Evolutionary conservation across 2,113 vertebrate genomes (phyloP).

Genomic region (Diphyllodes magnificus): DNA sequence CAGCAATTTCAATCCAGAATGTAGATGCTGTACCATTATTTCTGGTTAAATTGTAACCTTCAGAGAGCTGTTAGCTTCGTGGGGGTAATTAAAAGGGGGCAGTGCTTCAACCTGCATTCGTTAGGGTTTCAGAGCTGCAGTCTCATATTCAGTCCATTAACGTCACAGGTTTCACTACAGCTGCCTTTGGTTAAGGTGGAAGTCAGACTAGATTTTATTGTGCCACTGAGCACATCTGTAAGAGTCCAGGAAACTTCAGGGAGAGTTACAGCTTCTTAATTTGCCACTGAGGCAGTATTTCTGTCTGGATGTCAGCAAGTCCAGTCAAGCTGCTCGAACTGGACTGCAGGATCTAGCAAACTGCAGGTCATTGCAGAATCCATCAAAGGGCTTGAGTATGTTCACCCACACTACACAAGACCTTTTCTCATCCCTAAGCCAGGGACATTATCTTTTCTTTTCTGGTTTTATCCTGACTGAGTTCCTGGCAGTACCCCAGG

Average conservation of each 20-base stretch:
- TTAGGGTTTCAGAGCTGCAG: background rate
- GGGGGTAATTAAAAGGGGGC: background rate
- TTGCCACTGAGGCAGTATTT: background rate
- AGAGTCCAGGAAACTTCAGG: background rate
- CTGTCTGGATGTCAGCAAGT: background rate
- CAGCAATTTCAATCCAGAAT: background rate
- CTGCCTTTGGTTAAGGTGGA: background rate
- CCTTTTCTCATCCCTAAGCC: background rate
- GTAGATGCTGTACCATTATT: background rate
- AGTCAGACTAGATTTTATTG: background rate
- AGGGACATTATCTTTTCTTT: background rate
- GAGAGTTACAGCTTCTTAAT: background rate
- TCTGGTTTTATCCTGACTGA: background rate
- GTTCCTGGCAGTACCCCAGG: background rate
- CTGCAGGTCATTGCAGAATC: background rate
- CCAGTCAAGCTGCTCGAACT: background rate
- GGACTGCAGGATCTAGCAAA: background rate
- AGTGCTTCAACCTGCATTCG: background rate
- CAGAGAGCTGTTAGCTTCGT: background rate
- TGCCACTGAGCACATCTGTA: background rate
- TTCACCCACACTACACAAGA: background rate
- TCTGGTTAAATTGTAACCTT: constrained; percentile 6
- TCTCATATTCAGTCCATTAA: background rate
- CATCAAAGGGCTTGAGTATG: background rate
- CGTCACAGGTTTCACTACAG: background rate